Conservation (phyloP, 2,888 invertebrate species). For the Hirtodrosophila cameraria region DNA sequence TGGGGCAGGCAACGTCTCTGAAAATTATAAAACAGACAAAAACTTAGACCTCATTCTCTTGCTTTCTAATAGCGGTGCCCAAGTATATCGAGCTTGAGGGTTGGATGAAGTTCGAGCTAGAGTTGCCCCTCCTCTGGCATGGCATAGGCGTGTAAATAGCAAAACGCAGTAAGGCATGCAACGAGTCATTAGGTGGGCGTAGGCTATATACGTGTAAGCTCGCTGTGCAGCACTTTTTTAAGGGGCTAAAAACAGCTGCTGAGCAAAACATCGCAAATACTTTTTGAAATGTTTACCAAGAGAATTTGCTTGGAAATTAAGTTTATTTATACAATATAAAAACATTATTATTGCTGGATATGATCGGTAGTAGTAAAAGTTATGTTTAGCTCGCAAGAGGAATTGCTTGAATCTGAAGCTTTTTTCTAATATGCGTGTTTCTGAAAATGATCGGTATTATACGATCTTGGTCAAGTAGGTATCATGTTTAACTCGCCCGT, state of each 20-base stretch:
- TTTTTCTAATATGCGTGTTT: too few relatives aligned
- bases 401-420: too few relatives aligned
- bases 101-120: constrained; percentile 27
- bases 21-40: constrained; percentile 67
- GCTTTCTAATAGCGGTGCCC: too few relatives aligned
- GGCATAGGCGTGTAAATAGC: constrained; percentile 51
- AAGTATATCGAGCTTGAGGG: constrained; percentile 33
- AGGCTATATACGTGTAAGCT: constrained; percentile 7
- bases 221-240: too few relatives aligned
- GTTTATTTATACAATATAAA: too few relatives aligned
- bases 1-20: constrained; percentile 44
- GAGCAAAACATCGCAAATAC: constrained; percentile 33
- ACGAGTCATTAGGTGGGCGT: constrained; percentile 34
- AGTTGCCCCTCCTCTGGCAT: constrained; percentile 17
- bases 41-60: constrained; percentile 8
- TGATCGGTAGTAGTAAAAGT: too few relatives aligned
- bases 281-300: constrained; percentile 15
- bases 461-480: too few relatives aligned
- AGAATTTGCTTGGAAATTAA: constrained; percentile 6
- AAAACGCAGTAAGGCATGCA: constrained; percentile 55
- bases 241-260: constrained; percentile 30
- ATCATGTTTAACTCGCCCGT: too few relatives aligned
- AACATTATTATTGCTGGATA: too few relatives aligned
- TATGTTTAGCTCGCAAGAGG: too few relatives aligned
- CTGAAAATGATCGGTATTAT: too few relatives aligned